A percentile compares a stretch with the other conserved stretches of the same genome.
phyloP scores from a whole-genome alignment of 2,888 invertebrate genomes.

The Drosophila anceps region DNA sequence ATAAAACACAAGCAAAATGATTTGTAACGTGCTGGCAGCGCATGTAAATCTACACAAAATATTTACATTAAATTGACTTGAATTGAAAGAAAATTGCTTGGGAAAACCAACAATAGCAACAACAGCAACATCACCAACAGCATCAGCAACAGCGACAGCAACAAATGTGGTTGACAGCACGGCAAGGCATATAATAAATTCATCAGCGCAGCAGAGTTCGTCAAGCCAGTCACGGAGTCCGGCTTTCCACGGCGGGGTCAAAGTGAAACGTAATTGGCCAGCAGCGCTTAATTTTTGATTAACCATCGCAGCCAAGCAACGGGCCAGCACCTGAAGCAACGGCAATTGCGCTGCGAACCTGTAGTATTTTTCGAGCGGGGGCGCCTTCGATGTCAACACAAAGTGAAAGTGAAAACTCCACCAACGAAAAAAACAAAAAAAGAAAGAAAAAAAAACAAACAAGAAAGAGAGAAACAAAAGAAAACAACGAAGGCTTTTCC shows the following conservation, averaged over 20 bases:
- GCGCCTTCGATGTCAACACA: constrained; percentile 68
- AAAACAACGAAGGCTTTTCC: constrained; percentile 50
- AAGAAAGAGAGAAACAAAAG: not conserved
- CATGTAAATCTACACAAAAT: constrained; percentile 52
- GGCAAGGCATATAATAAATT: constrained; percentile 70
- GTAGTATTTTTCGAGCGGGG: constrained; percentile 54
- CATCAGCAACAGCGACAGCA: constrained; percentile 5
- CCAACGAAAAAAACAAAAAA: constrained; percentile 5
- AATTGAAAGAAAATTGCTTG: constrained; percentile 58
- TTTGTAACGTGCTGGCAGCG: constrained; percentile 38
- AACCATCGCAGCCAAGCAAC: constrained; percentile 38
- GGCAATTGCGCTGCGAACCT: constrained; percentile 39
- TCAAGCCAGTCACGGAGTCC: constrained; percentile 56
- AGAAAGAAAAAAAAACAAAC: not conserved
- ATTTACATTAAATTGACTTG: constrained; percentile 68
- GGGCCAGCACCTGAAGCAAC: constrained; percentile 44
- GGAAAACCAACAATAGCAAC: constrained; percentile 52
- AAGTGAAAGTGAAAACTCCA: constrained; percentile 77
- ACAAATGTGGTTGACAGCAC: constrained; percentile 38
- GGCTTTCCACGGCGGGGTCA: constrained; percentile 73
- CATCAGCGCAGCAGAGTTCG: constrained; percentile 60
- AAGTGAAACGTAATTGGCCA: constrained; percentile 81
- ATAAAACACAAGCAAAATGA: constrained; percentile 29
- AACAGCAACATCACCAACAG: not conserved
- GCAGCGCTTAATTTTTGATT: constrained; percentile 75